Conservation (phyloP, 2,888 invertebrate genomes). For the Prostheceraeus crozeri region DNA sequence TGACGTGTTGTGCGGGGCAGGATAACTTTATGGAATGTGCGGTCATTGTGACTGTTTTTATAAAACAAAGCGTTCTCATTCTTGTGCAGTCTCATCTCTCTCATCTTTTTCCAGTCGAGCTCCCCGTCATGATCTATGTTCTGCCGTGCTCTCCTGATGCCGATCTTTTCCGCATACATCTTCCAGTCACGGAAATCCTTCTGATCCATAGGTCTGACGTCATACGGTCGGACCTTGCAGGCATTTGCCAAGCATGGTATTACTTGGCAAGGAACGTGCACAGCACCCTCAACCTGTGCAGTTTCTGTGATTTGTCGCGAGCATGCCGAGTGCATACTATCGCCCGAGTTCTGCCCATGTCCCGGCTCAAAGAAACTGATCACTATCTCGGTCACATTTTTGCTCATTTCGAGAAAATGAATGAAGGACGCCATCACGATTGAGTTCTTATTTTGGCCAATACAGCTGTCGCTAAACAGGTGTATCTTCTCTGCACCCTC, state of each 20-base stretch:
- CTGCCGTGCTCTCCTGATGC: constrained; percentile 17
- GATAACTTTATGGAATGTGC: constrained; percentile 2
- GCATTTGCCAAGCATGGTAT: constrained; percentile 3
- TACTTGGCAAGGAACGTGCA: constrained; percentile 5
- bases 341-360: constrained; percentile 26
- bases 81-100: constrained; percentile 10
- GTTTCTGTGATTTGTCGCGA: constrained; percentile 10
- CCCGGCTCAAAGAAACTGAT: constrained; percentile 22
- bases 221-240: background rate
- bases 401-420: background rate
- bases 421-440: constrained; percentile 12
- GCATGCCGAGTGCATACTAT: constrained; percentile 12
- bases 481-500: background rate
- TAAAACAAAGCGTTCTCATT: constrained; percentile 24
- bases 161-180: constrained; percentile 18
- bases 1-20: constrained; percentile 26
- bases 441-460: constrained; percentile 31
- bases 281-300: constrained; percentile 8
- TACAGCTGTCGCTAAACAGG: constrained; percentile 30
- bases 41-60: constrained; percentile 24
- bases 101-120: constrained; percentile 27
- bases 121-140: background rate
- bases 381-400: background rate
- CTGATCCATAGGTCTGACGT: background rate
- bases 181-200: constrained; percentile 2